Evolutionary conservation across 1,140 invertebrate species (phyloP), one percentile per base, ranked within the genome.

Genomic region (Nephila pilipes): DNA sequence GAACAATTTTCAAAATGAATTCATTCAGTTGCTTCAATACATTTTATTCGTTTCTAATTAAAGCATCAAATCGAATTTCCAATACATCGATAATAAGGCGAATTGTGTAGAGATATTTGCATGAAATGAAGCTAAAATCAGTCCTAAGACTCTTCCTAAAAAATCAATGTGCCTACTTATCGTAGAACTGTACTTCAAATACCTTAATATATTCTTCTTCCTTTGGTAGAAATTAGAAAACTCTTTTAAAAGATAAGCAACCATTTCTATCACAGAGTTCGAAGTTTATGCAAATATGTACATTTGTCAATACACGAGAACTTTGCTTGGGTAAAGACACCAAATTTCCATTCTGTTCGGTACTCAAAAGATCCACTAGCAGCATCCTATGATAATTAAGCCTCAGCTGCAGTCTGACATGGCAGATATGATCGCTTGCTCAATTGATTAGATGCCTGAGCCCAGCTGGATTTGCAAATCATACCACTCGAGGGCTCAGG

Each of bases 321-420:
- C 29, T 69, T 16, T 69, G 65, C 65, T 69, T 69, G 29, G 16
- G 65, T 29, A 69, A 69, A 69, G 65, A 69, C 65, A 16, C 14
- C n/a, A 69, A 12, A 29, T 69, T 69, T 69, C 65, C 57, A 58
- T 58, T 69, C 25, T 69, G 65, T 22, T 69, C 18, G 14, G 65
- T 29, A 16, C 65, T 29, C 25, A 29, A 12, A 29, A 25, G n/a
- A 29, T 29, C 25, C 25, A 58, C 57, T 16, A 18, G 22, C 12
- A 18, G 57, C 22, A 58, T 20, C 22, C 57, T 58, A 79, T 79
- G 36, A 85, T 85, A 54, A 87, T 87, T 63, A 87, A 87, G 85
- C 36, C 85, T 32, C 85, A 87, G 85, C 85, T 87, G 85, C 85
- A 87, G 58, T 87, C 55, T 16, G 54, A 85, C 81, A 85, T 16